These are phyloP conservation scores for Heliconius himera DNA, from an alignment of 1,140 invertebrate genomes.

Conservation along the genomic window DNA sequence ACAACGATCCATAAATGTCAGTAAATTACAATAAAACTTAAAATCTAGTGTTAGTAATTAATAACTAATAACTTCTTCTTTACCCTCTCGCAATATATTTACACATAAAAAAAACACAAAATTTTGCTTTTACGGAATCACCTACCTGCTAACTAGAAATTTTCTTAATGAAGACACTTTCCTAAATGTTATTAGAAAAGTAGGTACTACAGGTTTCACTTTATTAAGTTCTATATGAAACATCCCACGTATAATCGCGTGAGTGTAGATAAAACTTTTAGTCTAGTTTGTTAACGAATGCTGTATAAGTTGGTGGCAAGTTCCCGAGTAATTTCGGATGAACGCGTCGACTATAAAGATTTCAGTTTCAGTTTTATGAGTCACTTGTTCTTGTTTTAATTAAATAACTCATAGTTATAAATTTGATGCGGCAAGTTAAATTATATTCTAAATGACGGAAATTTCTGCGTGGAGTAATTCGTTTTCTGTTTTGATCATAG, in stretches of 20 bases:
- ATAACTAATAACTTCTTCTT: too few species aligned
- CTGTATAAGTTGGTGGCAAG: slow-evolving; percentile 36
- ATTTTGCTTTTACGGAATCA: neutral
- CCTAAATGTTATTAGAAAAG: slow-evolving; percentile 19
- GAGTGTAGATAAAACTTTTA: slow-evolving; percentile 35
- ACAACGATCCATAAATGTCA: too few species aligned
- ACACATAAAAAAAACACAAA: neutral
- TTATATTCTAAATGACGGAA: neutral
- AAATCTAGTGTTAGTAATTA: too few species aligned
- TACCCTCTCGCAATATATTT: neutral
- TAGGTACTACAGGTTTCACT: slow-evolving; percentile 20
- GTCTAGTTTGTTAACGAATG: slow-evolving; percentile 34
- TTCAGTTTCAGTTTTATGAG: slow-evolving; percentile 35
- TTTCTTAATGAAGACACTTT: neutral
- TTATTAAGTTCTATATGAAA: slow-evolving; percentile 26
- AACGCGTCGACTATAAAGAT: slow-evolving; percentile 33
- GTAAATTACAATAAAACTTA: too few species aligned
- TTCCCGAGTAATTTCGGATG: slow-evolving; percentile 35
- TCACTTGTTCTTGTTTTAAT: slow-evolving; percentile 30
- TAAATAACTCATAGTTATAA: slow-evolving; percentile 22
- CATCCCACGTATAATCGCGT: slow-evolving; percentile 33
- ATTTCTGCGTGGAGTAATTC: neutral
- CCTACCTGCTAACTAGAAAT: neutral
- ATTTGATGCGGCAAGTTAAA: slow-evolving; percentile 12
- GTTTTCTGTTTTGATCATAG: neutral